Percentiles rank a stretch among this genome's conserved stretches.
Evolutionary conservation across 2,797 vertebrate species (phyloP).

Genomic region (Buceros bicornis): DNA sequence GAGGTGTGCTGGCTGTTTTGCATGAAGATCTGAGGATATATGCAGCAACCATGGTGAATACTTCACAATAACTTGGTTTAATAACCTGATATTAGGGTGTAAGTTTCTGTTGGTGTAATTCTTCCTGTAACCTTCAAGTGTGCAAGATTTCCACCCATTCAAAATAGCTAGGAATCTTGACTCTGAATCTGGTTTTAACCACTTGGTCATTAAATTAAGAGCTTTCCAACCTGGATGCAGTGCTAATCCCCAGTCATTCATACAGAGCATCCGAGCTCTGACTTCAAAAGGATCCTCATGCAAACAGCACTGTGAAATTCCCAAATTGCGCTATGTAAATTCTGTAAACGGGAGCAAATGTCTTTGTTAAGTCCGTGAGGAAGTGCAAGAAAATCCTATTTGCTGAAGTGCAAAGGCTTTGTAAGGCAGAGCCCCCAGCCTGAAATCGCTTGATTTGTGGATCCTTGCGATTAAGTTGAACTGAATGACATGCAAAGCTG

Average conservation of each 20-base stretch:
- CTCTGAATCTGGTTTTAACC: background rate
- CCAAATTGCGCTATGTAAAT: conserved; percentile 50
- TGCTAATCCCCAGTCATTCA: background rate
- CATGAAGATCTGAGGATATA: background rate
- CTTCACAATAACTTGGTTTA: background rate
- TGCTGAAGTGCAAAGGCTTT: conserved; percentile 60
- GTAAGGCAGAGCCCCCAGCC: conserved; percentile 56
- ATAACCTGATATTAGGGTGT: background rate
- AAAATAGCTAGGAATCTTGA: background rate
- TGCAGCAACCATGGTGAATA: background rate
- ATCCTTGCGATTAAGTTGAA: conserved; percentile 67
- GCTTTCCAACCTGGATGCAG: background rate
- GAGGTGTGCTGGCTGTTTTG: background rate
- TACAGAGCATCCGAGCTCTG: background rate
- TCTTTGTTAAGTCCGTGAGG: conserved; percentile 56
- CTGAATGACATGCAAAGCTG: conserved; percentile 72
- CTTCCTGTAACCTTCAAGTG: background rate
- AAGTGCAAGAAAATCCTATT: conserved; percentile 68
- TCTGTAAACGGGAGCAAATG: conserved; percentile 58
- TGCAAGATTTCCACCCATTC: background rate
- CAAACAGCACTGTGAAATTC: conserved; percentile 30
- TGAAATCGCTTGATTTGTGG: conserved; percentile 72
- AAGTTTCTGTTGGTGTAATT: background rate
- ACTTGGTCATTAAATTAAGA: background rate
- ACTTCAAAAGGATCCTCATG: conserved; percentile 38